Conservation (phyloP, 2,113 vertebrate species). For the Stercorarius parasiticus region DNA sequence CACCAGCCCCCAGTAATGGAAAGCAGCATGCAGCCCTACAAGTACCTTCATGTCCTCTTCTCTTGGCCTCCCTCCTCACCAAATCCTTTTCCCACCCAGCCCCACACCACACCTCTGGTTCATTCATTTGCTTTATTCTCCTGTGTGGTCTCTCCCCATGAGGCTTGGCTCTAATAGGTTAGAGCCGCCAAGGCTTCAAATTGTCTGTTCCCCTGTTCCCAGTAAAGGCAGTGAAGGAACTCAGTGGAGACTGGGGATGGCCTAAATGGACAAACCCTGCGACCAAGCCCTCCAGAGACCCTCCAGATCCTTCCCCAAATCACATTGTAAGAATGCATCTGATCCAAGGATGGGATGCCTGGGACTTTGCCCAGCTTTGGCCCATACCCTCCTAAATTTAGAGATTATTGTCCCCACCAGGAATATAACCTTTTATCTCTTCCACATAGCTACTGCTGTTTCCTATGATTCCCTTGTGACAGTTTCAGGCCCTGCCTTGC, state of each 20-base stretch:
- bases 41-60: background rate
- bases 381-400: background rate
- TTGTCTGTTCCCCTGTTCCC: background rate
- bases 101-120: background rate
- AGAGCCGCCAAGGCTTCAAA: background rate
- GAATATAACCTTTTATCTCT: background rate
- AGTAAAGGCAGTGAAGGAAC: background rate
- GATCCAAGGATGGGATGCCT: background rate
- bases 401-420: background rate
- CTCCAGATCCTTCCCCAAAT: background rate
- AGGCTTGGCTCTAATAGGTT: background rate
- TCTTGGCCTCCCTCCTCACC: background rate
- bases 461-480: background rate
- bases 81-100: background rate
- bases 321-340: background rate
- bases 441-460: background rate
- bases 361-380: background rate
- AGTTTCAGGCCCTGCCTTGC: background rate
- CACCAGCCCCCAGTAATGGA: background rate
- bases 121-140: background rate
- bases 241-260: background rate
- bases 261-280: background rate
- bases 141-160: background rate
- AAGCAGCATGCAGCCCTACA: background rate
- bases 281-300: background rate